These are phyloP conservation scores for Hyposmocoma kahamanoa DNA, from an alignment of 1,140 invertebrate genomes.

Conservation along the genomic window DNA sequence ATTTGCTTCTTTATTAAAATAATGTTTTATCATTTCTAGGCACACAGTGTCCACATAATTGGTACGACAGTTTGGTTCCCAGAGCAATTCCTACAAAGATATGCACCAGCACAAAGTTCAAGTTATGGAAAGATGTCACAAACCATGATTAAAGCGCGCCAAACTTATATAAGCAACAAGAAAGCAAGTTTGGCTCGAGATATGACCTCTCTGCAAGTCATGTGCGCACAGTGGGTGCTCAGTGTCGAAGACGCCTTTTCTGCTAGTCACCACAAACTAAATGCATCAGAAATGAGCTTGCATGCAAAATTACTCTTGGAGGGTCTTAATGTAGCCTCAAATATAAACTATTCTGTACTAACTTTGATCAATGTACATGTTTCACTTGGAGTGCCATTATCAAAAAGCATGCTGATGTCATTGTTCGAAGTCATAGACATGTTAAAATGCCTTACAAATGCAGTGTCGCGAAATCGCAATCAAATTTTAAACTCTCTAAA, in stretches of 20 bases:
- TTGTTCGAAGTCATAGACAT: constrained; percentile 89
- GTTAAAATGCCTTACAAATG: constrained; percentile 84
- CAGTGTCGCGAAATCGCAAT: constrained; percentile 77
- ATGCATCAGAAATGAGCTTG: constrained; percentile 76
- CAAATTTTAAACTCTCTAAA: constrained; percentile 75
- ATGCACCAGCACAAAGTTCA: constrained; percentile 75
- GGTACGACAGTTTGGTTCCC: constrained; percentile 89
- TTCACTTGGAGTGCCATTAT: constrained; percentile 83
- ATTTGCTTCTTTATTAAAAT: too few relatives aligned
- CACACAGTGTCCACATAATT: constrained; percentile 82
- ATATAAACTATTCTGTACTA: constrained; percentile 77
- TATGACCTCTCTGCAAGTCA: constrained; percentile 39
- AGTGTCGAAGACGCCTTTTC: constrained; percentile 75
- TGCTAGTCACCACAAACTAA: constrained; percentile 71
- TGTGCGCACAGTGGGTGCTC: constrained; percentile 75
- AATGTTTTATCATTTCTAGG: constrained; percentile 45
- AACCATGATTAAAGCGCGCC: constrained; percentile 70
- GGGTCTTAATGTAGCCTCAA: constrained; percentile 77
- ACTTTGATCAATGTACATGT: constrained; percentile 89
- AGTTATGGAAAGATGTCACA: constrained; percentile 77
- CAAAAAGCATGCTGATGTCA: constrained; percentile 82
- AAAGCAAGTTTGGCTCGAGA: constrained; percentile 77
- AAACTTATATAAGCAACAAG: constrained; percentile 75
- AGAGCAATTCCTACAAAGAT: constrained; percentile 81
- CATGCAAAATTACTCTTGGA: constrained; percentile 77